Evolutionary conservation across 1,140 invertebrate genomes (phyloP), one percentile per base, ranked within the genome.

Genomic region (Ylistrum balloti): DNA sequence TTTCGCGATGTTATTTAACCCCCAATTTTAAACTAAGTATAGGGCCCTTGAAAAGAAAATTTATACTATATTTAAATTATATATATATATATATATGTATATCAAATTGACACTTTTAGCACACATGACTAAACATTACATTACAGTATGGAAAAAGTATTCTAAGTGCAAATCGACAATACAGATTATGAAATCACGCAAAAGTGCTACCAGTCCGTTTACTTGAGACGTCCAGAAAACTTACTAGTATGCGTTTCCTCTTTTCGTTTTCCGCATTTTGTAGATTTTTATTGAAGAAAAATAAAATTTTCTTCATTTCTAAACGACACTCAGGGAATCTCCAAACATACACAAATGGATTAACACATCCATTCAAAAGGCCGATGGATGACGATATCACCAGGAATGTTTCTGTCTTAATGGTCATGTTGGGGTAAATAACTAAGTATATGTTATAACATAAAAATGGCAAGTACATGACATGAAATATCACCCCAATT

Each of bases 321-420:
- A 74, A 74, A 5, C 56, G 56, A 74, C 56, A 74, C 22, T 74
- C 56, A 1, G 22, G 56, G n/a, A 74, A 74, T 28, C 56, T n/a
- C 56, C 56, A 74, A 22, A 28, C 56, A 74, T 74, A 74, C n/a
- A 74, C 22, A 74, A 74, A 74, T 74, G 56, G 56, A 74, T 74
- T 74, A n/a, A 74, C 56, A 11, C 56, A 74, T 22, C 56, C 56
- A n/a, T 74, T 74, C 9, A 74, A 74, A 17, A 74, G 56, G n/a
- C 56, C n/a, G 5, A 74, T 5, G 22, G 56, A 74, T 3, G 56
- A 74, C 5, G 56, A 28, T n/a, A 74, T n/a, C 5, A 74, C 56
- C 9, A 74, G n/a, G 9, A 74, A 74, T 5, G 56, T 74, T 11
- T 74, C 56, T n/a, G 56, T 74, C 56, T 28, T 28, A 7, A 28